These are phyloP conservation scores for Taenioides sp. DNA, from an alignment of 2,797 vertebrate species.

Conservation along the genomic window DNA sequence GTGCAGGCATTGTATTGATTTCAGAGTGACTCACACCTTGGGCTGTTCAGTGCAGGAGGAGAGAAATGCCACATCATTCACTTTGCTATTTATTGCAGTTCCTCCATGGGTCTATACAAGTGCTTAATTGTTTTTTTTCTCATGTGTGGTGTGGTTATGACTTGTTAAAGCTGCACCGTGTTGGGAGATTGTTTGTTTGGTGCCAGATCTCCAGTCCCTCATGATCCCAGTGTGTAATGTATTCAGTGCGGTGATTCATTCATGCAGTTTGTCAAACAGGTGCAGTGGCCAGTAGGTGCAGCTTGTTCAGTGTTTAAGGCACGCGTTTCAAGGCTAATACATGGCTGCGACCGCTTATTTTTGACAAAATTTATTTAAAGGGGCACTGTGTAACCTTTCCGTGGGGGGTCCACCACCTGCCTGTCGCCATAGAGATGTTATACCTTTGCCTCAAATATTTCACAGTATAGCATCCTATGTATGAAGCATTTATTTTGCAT, in stretches of 20 bases:
- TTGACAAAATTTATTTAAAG: slow-evolving; percentile 7
- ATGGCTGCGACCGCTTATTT: slow-evolving; percentile 3
- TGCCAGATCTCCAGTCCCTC: slow-evolving; percentile 5
- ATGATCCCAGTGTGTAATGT: slow-evolving; percentile 6
- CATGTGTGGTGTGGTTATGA: slow-evolving; percentile 14
- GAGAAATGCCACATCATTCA: slow-evolving; percentile 77
- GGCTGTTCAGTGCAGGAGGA: slow-evolving; percentile 75
- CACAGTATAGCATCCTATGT: too few species aligned
- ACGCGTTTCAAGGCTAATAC: slow-evolving; percentile 8
- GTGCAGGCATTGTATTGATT: slow-evolving; percentile 79
- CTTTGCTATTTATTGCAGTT: slow-evolving; percentile 60
- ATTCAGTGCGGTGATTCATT: slow-evolving; percentile 14
- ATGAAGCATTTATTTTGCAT: too few species aligned
- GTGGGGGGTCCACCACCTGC: too few species aligned
- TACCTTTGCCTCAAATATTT: too few species aligned
- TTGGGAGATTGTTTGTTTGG: not conserved
- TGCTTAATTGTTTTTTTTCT: slow-evolving; percentile 46
- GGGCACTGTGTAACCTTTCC: not conserved
- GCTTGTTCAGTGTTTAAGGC: slow-evolving; percentile 12
- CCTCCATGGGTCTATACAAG: slow-evolving; percentile 47
- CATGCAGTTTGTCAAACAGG: slow-evolving; percentile 14
- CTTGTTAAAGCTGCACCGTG: slow-evolving; percentile 7
- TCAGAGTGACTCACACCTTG: slow-evolving; percentile 79
- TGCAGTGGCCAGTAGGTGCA: slow-evolving; percentile 12
- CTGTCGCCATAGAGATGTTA: too few species aligned